Evolutionary conservation across 2,888 invertebrate species (phyloP).

Genomic region (Spialia ferax): DNA sequence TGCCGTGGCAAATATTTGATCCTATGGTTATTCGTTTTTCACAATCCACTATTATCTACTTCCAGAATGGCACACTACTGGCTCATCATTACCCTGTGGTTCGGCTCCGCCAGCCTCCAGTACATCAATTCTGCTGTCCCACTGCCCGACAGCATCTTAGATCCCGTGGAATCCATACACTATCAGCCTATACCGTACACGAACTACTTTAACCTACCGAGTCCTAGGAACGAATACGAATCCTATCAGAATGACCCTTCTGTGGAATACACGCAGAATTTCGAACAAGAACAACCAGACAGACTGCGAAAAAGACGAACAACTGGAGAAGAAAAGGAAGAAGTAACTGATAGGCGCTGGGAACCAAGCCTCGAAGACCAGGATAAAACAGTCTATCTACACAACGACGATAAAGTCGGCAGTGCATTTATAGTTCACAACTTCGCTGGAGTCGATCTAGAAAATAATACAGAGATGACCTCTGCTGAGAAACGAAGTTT

Average conservation of each 20-base stretch:
- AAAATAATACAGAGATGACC: slow-evolving; percentile 56
- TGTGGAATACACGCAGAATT: slow-evolving; percentile 50
- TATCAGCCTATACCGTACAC: slow-evolving; percentile 59
- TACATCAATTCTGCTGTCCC: slow-evolving; percentile 67
- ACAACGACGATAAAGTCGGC: slow-evolving; percentile 52
- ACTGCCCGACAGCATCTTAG: slow-evolving; percentile 55
- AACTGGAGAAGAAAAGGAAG: slow-evolving; percentile 47
- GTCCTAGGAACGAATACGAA: slow-evolving; percentile 50
- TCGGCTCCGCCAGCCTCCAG: slow-evolving; percentile 72
- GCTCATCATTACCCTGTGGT: slow-evolving; percentile 72
- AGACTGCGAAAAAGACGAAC: slow-evolving; percentile 54
- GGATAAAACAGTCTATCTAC: slow-evolving; percentile 59
- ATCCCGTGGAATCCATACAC: slow-evolving; percentile 56
- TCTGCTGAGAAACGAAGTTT: slow-evolving; percentile 69
- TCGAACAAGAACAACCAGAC: slow-evolving; percentile 51
- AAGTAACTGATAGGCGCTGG: slow-evolving; percentile 56
- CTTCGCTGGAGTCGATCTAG: slow-evolving; percentile 49
- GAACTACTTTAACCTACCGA: slow-evolving; percentile 62
- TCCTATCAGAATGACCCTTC: slow-evolving; percentile 51
- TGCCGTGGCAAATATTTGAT: too few species aligned
- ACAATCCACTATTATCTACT: slow-evolving; percentile 43
- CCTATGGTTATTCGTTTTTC: background rate
- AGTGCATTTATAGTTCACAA: slow-evolving; percentile 52
- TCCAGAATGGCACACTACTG: slow-evolving; percentile 76
- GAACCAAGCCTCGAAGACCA: slow-evolving; percentile 60